Conservation (phyloP, 2,113 vertebrate genomes). For the Aythya baeri region DNA sequence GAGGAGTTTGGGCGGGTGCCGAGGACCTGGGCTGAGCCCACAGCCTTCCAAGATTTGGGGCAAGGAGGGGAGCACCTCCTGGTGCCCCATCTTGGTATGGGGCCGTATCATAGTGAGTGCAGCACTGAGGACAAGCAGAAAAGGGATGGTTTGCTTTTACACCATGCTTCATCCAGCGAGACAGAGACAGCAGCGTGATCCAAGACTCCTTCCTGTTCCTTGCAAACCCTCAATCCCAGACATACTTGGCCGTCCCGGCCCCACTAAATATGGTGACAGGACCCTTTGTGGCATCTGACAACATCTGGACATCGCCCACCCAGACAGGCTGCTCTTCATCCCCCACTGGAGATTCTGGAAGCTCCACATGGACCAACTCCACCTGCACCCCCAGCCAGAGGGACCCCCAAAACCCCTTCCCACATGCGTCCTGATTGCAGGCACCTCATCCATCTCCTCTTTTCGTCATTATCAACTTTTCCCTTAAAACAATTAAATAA, state of each 20-base stretch:
- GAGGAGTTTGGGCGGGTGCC: not conserved
- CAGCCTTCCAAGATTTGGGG: not conserved
- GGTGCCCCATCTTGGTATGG: no score
- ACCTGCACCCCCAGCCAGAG: not conserved
- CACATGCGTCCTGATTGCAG: not conserved
- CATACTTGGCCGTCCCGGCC: accelerated
- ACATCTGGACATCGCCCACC: not conserved
- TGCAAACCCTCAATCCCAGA: not conserved
- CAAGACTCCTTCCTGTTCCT: not conserved
- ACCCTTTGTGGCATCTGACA: not conserved
- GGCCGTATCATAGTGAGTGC: not conserved
- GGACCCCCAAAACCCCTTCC: not conserved
- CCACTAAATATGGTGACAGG: accelerated
- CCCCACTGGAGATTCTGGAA: not conserved
- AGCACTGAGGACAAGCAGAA: no score
- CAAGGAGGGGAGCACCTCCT: not conserved
- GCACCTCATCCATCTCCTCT: not conserved
- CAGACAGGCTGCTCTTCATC: not conserved
- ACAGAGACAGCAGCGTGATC: not conserved
- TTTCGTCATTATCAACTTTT: not conserved
- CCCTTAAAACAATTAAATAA: not conserved
- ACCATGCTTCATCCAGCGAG: not conserved
- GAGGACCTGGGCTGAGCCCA: not conserved
- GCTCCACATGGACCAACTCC: not conserved
- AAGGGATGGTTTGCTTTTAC: not conserved